A percentile compares a stretch with the other conserved stretches of the same genome.
phyloP scores from a whole-genome alignment of 2,888 invertebrate genomes.

The Hypolimnas misippus region DNA sequence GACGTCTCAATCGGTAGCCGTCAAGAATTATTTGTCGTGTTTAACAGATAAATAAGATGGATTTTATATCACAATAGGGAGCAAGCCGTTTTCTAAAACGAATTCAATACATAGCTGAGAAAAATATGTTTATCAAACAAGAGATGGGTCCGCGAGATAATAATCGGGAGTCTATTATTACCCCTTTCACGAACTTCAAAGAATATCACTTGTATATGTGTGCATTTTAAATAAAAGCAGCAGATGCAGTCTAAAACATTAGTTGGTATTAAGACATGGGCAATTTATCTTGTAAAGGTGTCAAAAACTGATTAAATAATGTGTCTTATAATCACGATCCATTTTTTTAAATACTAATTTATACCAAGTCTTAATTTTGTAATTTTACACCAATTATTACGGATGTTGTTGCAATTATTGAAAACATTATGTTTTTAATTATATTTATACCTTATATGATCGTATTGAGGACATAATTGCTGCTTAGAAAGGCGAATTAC shows the following conservation, averaged over 20 bases:
- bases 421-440: neutral
- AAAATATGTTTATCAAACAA: constrained; percentile 77
- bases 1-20: constrained; percentile 79
- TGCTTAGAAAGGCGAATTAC: constrained; percentile 10
- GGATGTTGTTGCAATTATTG: constrained; percentile 6
- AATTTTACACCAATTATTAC: constrained; percentile 5
- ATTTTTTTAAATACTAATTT: neutral
- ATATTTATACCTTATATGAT: constrained; percentile 7
- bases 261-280: neutral
- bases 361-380: neutral
- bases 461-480: neutral
- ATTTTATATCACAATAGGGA: constrained; percentile 74
- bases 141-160: constrained; percentile 77
- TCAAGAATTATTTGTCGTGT: constrained; percentile 76
- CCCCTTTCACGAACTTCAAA: constrained; percentile 59
- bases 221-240: constrained; percentile 23
- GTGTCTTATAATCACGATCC: neutral
- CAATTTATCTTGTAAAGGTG: neutral
- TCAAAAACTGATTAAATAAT: neutral
- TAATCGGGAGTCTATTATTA: constrained; percentile 70
- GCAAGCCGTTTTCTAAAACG: constrained; percentile 59
- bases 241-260: constrained; percentile 24
- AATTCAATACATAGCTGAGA: constrained; percentile 67
- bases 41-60: constrained; percentile 78
- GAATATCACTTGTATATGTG: constrained; percentile 37